phyloP scores from a whole-genome alignment of 2,113 vertebrate species.

The Bostrychus sinensis region DNA sequence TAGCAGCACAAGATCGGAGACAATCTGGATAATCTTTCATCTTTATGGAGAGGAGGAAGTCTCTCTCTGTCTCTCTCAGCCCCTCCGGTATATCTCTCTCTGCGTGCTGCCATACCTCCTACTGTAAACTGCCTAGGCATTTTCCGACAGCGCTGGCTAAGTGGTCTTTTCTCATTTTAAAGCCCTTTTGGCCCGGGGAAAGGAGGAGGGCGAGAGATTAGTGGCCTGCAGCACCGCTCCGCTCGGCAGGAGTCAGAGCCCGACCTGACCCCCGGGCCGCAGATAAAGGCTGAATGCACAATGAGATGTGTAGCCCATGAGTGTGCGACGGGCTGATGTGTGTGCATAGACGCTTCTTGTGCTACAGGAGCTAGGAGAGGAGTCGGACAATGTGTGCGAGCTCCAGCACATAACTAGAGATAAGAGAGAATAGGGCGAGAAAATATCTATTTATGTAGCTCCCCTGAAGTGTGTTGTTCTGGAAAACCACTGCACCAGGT shows the following conservation, averaged over 20 bases:
- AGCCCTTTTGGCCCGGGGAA: constrained; percentile 41
- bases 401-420: no score
- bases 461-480: constrained; percentile 6
- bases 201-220: constrained; percentile 59
- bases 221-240: constrained; percentile 49
- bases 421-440: no score
- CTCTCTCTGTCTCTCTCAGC: background rate
- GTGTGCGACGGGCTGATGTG: no score
- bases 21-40: constrained; percentile 68
- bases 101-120: constrained; percentile 4
- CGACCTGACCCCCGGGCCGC: constrained; percentile 49
- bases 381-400: no score
- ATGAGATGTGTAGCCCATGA: constrained; percentile 6
- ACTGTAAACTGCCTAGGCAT: constrained; percentile 43
- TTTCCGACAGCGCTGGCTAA: constrained; percentile 58
- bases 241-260: constrained; percentile 49
- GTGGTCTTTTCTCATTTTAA: constrained; percentile 50
- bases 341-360: no score
- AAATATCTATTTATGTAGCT: no score
- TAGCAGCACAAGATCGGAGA: constrained; percentile 51
- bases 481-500: background rate
- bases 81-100: background rate
- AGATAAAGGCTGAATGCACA: constrained; percentile 37
- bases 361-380: no score
- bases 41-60: constrained; percentile 51